These are phyloP conservation scores for Nothobranchius kuhntae DNA, from an alignment of 2,113 vertebrate genomes.

Conservation along the genomic window DNA sequence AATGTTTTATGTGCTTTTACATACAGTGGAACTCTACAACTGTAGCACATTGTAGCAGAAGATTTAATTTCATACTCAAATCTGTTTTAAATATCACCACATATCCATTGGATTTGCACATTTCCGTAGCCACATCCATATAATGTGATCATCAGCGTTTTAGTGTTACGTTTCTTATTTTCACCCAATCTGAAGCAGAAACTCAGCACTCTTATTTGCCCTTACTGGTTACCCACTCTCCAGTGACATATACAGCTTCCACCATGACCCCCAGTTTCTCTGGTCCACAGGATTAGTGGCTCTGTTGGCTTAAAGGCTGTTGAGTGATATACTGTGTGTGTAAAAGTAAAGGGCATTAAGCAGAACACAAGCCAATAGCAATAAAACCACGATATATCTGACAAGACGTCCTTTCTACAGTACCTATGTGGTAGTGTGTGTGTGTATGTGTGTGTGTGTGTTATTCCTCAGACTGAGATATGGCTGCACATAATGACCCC, in stretches of 20 bases:
- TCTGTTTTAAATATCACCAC: neutral
- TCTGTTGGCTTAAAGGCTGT: constrained; percentile 40
- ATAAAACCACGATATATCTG: constrained; percentile 72
- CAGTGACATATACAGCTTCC: constrained; percentile 24
- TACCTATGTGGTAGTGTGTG: constrained; percentile 28
- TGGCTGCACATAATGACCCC: constrained; percentile 37
- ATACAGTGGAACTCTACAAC: too few relatives aligned
- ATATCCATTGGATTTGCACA: neutral
- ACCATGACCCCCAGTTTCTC: constrained; percentile 5
- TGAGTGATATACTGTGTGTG: constrained; percentile 70
- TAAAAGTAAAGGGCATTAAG: constrained; percentile 69
- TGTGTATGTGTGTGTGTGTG: constrained; percentile 2
- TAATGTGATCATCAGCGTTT: neutral
- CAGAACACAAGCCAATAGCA: constrained; percentile 66
- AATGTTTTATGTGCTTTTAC: too few relatives aligned
- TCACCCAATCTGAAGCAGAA: neutral
- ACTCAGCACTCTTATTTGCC: constrained; percentile 13
- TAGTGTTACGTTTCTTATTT: constrained; percentile 8
- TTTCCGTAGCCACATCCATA: neutral
- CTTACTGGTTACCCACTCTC: constrained; percentile 21
- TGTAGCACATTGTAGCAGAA: too few relatives aligned
- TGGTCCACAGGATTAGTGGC: constrained; percentile 30
- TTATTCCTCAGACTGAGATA: constrained; percentile 25
- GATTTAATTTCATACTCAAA: too few relatives aligned
- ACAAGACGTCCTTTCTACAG: constrained; percentile 38